Evolutionary conservation across 2,797 vertebrate species (phyloP).

Genomic region (Coregonus ussuriensis): DNA sequence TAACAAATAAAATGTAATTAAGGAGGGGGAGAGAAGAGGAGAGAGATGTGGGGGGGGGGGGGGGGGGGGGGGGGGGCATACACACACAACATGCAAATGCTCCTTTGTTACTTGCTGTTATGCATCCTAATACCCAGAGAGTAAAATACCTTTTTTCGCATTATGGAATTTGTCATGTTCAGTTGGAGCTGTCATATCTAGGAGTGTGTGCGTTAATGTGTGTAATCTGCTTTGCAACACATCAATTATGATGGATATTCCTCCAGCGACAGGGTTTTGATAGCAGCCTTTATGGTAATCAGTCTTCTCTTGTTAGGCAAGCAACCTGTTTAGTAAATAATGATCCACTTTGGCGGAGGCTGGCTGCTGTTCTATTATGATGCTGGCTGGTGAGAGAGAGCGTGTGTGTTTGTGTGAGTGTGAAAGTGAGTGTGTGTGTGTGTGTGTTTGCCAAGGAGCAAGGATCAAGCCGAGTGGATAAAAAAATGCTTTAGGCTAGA

Average conservation of each 20-base stretch:
- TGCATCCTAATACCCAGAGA: conserved; percentile 72
- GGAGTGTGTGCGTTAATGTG: conserved; percentile 84
- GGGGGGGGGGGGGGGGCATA: background rate
- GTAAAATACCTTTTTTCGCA: conserved; percentile 64
- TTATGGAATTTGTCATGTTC: conserved; percentile 85
- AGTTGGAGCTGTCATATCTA: conserved; percentile 83
- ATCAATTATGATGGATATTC: conserved; percentile 86
- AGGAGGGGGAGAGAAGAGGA: conserved; percentile 42
- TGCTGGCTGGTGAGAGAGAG: conserved; percentile 18
- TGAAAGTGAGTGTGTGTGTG: background rate
- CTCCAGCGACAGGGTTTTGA: conserved; percentile 71
- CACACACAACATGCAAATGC: conserved; percentile 61
- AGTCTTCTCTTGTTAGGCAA: conserved; percentile 82
- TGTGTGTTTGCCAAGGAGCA: conserved; percentile 35
- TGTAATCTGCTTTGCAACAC: conserved; percentile 89
- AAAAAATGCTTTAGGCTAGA: conserved; percentile 57
- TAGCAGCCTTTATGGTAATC: conserved; percentile 77
- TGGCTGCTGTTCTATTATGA: conserved; percentile 61
- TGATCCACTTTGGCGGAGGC: conserved; percentile 74
- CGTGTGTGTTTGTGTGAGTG: conserved; percentile 37
- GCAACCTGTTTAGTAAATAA: conserved; percentile 86
- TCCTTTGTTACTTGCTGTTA: conserved; percentile 62
- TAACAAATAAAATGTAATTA: conserved; percentile 73
- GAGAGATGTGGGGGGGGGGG: conserved; percentile 46
- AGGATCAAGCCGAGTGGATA: conserved; percentile 50